Base-by-base conservation (phyloP, 2,797 vertebrate species). In the Stomatorhinus walkeri region DNA sequence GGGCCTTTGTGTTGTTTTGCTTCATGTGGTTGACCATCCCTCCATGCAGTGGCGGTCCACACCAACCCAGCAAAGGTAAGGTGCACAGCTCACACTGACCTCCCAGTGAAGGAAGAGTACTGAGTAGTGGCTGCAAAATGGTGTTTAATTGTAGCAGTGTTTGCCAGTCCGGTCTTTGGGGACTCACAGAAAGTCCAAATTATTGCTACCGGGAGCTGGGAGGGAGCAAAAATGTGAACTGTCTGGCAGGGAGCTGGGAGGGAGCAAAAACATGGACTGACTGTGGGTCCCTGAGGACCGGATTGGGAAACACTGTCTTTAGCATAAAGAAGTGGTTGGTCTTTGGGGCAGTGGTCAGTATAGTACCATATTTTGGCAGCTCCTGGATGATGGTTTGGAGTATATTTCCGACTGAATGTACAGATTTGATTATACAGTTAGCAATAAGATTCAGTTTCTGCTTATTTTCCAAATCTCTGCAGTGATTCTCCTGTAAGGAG, bases 21-120 rank as follows among this genome's bases (percentile, higher is more conserved):
- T 90, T 96, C 92, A 91, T 92, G 88, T 92, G 95, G 91, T 90
- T 96, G 93, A 91, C 92, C 84, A 90, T 95, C 91, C 89, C 92
- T 91, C 94, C 92, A 40, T 94, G 94, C 91, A 94, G 81, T 24
- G 89, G 86, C 1, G 48, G 93, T 90, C 89, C 14, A 0, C 59
- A 91, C 90, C 88, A 87, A 83, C 91, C 93, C 9, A 90, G 93
- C 49, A 88, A 94, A 94, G 95, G 95, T 96, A 89, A 94, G 94
- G 64, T 61, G 40, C 32, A 56, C 8, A 40, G 19, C 5, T 61
- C 28, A 40, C 4, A 1, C 51, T 51, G 24, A 36, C 24, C 84
- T 56, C 24, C 2, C n/a, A 49, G 46, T 12, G n/a, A 52, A 28
- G n/a, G 76, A 46, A 8, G 76, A 46, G 1, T 46, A 40, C n/a